phyloP scores from a whole-genome alignment of 2,888 invertebrate genomes.

The Drosophila peninsularis region DNA sequence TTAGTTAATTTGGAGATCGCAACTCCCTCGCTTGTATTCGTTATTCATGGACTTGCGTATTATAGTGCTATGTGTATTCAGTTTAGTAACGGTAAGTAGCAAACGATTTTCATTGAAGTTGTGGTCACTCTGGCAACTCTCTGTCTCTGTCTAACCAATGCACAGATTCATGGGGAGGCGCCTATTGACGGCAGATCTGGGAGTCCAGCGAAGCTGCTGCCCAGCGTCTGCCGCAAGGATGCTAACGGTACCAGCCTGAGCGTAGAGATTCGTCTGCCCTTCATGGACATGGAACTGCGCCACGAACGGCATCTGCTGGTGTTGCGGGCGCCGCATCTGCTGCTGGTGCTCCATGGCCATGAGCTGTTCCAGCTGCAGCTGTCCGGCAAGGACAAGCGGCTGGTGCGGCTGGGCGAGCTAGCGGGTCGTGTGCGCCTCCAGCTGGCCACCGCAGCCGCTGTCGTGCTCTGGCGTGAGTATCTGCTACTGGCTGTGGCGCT shows the following conservation, averaged over 20 bases:
- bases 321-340: conserved; percentile 67
- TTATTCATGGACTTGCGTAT: conserved; percentile 31
- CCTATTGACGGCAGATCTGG: neutral
- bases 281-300: conserved; percentile 78
- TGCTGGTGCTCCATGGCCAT: conserved; percentile 79
- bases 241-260: conserved; percentile 54
- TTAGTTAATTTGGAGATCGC: conserved; percentile 13
- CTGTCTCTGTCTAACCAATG: neutral
- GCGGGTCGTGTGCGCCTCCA: conserved; percentile 61
- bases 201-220: conserved; percentile 9
- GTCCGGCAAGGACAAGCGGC: conserved; percentile 62
- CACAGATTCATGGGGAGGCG: conserved; percentile 16
- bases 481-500: conserved; percentile 74
- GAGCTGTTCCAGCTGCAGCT: conserved; percentile 77
- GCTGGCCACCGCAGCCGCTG: conserved; percentile 61
- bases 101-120: neutral
- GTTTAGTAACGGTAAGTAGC: conserved; percentile 25
- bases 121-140: neutral
- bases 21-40: neutral
- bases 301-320: conserved; percentile 67
- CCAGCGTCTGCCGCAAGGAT: conserved; percentile 50
- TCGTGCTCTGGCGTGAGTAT: conserved; percentile 77
- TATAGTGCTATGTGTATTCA: conserved; percentile 31
- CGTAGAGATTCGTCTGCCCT: conserved; percentile 77
- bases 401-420: conserved; percentile 72